A percentile compares a stretch with the other conserved stretches of the same genome.
phyloP scores from a whole-genome alignment of 2,797 vertebrate genomes.

The Diplodus sargus region DNA sequence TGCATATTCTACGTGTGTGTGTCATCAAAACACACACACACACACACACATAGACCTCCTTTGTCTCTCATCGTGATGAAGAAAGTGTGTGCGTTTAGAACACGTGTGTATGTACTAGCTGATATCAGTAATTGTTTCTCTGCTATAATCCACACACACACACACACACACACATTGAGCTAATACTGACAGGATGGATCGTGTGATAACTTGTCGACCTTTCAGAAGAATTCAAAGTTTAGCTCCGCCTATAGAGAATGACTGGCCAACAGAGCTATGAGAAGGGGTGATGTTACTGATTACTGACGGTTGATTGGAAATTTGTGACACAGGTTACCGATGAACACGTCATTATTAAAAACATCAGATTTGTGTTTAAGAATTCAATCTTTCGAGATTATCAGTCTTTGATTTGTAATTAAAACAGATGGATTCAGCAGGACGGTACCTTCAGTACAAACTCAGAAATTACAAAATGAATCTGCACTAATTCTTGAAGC shows the following conservation, averaged over 20 bases:
- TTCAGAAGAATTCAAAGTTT: neutral
- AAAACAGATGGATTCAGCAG: neutral
- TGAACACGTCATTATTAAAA: too few species aligned
- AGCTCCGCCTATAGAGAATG: neutral
- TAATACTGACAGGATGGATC: constrained; percentile 7
- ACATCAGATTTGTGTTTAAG: too few species aligned
- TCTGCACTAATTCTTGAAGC: neutral
- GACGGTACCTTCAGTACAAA: neutral
- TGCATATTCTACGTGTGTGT: neutral
- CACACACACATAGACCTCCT: constrained; percentile 1
- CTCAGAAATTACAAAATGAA: neutral
- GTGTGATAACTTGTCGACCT: neutral
- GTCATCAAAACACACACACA: neutral
- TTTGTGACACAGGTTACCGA: neutral
- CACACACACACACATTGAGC: constrained; percentile 14
- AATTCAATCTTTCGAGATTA: too few species aligned
- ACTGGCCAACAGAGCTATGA: neutral
- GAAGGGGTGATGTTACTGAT: neutral
- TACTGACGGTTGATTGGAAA: too few species aligned
- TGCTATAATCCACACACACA: neutral
- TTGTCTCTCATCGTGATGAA: neutral
- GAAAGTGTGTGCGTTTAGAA: neutral
- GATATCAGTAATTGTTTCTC: constrained; percentile 28
- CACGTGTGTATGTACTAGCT: constrained; percentile 5
- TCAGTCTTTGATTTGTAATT: neutral